A percentile compares a stretch with the other conserved stretches of the same genome.
These are phyloP conservation scores for Phyto melanocephala DNA, from an alignment of 2,888 invertebrate genomes.

Conservation along the genomic window DNA sequence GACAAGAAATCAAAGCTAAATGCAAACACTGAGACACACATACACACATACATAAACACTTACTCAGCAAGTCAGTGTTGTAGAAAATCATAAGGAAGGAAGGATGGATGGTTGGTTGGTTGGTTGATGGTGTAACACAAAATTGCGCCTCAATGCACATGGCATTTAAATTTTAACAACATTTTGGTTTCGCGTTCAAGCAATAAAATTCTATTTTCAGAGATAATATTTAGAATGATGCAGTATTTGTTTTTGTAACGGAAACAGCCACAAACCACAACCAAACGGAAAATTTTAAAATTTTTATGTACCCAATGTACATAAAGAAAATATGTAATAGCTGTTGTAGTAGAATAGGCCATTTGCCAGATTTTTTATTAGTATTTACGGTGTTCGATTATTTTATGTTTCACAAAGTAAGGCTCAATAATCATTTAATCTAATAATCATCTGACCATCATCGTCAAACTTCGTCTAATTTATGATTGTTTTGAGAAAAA, in stretches of 20 bases:
- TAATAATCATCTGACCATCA: no score
- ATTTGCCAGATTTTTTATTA: no score
- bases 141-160: slow-evolving; percentile 47
- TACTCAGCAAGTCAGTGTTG: background rate
- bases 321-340: no score
- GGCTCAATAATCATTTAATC: no score
- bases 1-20: slow-evolving; percentile 30
- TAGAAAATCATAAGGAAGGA: background rate
- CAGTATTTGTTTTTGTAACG: background rate
- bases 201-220: slow-evolving; percentile 61
- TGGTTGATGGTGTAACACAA: slow-evolving; percentile 10
- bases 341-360: no score
- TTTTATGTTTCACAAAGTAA: no score
- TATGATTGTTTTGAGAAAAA: no score
- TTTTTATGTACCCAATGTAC: background rate
- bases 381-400: no score
- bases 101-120: background rate
- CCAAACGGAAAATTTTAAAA: slow-evolving; percentile 24
- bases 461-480: no score
- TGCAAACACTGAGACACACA: background rate
- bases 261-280: slow-evolving; percentile 29
- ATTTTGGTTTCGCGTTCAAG: slow-evolving; percentile 56
- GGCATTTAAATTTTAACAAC: slow-evolving; percentile 52
- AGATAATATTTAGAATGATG: slow-evolving; percentile 48
- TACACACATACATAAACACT: background rate